These are phyloP conservation scores for Tetragnatha montana DNA, from an alignment of 2,888 invertebrate genomes.

Conservation along the genomic window DNA sequence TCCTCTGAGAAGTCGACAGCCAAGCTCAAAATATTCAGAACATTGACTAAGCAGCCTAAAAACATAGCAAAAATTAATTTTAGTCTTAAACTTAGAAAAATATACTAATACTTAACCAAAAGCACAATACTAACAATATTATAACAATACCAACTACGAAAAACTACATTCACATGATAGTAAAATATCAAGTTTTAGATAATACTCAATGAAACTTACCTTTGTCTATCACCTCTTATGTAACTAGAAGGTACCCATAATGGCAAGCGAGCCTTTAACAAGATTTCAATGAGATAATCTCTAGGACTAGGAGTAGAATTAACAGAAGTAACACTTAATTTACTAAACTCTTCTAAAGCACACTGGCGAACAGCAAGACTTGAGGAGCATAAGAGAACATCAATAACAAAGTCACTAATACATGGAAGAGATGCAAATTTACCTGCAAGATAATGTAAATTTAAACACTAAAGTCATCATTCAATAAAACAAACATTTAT, in stretches of 20 bases:
- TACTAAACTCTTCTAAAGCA: constrained; percentile 77
- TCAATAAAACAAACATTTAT: no score
- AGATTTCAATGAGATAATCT: constrained; percentile 75
- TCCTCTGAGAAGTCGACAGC: constrained; percentile 76
- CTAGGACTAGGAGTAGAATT: constrained; percentile 73
- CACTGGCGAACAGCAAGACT: constrained; percentile 76
- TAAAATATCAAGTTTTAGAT: constrained; percentile 2
- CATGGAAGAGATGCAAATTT: constrained; percentile 77
- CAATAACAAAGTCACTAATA: constrained; percentile 77
- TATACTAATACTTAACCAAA: no score
- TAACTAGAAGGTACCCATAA: constrained; percentile 78
- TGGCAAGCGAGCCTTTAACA: constrained; percentile 77
- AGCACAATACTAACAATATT: background rate
- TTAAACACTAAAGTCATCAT: background rate
- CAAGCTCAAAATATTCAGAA: constrained; percentile 78
- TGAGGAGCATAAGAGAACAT: constrained; percentile 77
- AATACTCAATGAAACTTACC: constrained; percentile 72
- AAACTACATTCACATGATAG: constrained; percentile 4
- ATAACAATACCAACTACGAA: background rate
- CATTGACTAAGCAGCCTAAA: constrained; percentile 76
- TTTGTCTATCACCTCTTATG: constrained; percentile 77
- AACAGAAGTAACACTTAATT: constrained; percentile 74
- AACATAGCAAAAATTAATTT: constrained; percentile 6
- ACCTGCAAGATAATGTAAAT: constrained; percentile 72
- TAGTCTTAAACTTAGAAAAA: background rate